A percentile compares a stretch with the other conserved stretches of the same genome.
These are phyloP conservation scores for Tragelaphus scriptus DNA, from an alignment of 2,113 vertebrate species.

Conservation along the genomic window DNA sequence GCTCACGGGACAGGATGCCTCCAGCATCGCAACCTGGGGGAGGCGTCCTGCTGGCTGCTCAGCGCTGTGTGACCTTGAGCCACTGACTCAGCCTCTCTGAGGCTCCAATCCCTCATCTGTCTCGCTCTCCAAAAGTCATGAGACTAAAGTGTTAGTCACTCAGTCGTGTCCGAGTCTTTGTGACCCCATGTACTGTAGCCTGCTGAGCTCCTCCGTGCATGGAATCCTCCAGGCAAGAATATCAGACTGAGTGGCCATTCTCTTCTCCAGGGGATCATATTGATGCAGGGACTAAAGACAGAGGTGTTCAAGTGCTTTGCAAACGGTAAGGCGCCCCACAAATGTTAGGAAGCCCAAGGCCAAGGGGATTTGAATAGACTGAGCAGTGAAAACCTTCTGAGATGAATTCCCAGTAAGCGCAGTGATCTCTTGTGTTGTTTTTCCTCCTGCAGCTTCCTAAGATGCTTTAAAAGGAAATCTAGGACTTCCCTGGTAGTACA, in stretches of 20 bases:
- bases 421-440: accelerated
- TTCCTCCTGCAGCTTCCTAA: neutral
- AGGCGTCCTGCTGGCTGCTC: neutral
- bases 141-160: neutral
- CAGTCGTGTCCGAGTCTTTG: neutral
- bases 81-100: neutral
- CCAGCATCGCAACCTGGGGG: neutral
- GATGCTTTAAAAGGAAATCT: neutral
- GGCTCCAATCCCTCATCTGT: neutral
- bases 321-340: neutral
- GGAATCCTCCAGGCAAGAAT: neutral
- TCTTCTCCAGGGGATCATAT: neutral
- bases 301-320: neutral
- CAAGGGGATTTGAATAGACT: neutral
- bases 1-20: accelerated
- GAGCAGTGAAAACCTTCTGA: neutral
- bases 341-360: neutral
- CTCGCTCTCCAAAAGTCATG: neutral
- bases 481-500: neutral
- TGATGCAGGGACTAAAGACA: neutral
- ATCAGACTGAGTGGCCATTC: neutral
- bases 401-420: neutral
- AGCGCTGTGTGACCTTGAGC: neutral
- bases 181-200: neutral
- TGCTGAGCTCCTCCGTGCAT: neutral